These are phyloP conservation scores for Clarias pachynema DNA, from an alignment of 2,797 vertebrate genomes.

Conservation along the genomic window DNA sequence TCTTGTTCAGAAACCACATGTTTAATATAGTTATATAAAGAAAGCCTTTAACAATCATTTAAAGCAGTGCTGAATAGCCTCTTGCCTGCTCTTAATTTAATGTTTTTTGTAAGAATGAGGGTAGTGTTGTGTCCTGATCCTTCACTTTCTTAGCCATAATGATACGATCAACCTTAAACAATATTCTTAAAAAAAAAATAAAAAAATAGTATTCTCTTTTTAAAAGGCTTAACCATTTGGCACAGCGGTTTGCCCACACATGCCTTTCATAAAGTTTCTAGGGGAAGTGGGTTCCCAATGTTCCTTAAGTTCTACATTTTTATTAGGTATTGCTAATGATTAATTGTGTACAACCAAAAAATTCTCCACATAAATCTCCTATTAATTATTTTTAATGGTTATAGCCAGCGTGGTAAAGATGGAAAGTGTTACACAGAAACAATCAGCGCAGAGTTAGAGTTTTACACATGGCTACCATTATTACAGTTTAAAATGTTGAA, in stretches of 20 bases:
- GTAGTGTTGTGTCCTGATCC: background rate
- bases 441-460: background rate
- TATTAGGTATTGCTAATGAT: constrained; percentile 39
- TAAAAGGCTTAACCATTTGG: constrained; percentile 13
- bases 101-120: background rate
- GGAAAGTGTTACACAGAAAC: constrained; percentile 45
- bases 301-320: constrained; percentile 31
- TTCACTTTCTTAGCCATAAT: background rate
- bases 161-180: constrained; percentile 5
- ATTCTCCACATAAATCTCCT: constrained; percentile 17
- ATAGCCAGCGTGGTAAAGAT: constrained; percentile 15
- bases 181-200: background rate
- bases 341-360: constrained; percentile 30
- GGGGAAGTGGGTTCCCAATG: constrained; percentile 29
- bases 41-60: constrained; percentile 1
- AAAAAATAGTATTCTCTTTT: background rate
- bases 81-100: background rate
- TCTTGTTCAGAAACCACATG: background rate
- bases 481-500: background rate
- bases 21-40: background rate
- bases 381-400: constrained; percentile 41
- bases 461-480: background rate
- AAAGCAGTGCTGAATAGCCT: background rate
- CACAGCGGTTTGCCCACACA: background rate
- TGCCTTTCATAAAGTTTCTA: constrained; percentile 29